Conservation (phyloP, 1,140 invertebrate genomes). For the Trachymyrmex septentrionalis region DNA sequence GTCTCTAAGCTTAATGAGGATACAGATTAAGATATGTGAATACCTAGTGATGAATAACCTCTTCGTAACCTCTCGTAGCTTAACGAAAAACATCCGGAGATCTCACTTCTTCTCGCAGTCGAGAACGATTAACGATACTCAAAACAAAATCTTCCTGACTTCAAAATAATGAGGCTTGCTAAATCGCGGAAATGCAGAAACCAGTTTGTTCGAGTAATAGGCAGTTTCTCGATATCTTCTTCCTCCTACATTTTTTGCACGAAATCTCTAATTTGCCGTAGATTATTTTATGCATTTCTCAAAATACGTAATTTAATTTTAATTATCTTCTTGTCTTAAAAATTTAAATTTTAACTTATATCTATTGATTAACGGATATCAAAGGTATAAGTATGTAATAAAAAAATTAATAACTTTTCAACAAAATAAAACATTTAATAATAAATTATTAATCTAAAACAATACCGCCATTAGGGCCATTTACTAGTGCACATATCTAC, state of each 20-base stretch:
- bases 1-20: constrained; percentile 29
- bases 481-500: constrained; percentile 19
- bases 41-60: constrained; percentile 38
- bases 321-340: not conserved
- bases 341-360: not conserved
- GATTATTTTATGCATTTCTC: not conserved
- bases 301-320: not conserved
- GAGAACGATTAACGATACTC: constrained; percentile 51
- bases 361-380: not conserved
- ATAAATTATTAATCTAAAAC: not conserved
- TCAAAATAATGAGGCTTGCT: constrained; percentile 43
- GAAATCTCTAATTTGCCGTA: not conserved
- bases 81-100: constrained; percentile 43
- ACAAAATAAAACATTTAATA: not conserved
- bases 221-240: constrained; percentile 1
- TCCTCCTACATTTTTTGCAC: not conserved
- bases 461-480: not conserved
- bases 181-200: constrained; percentile 46
- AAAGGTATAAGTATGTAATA: too few relatives aligned
- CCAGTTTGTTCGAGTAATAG: constrained; percentile 24
- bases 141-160: constrained; percentile 40
- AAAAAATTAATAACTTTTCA: not conserved
- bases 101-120: constrained; percentile 24
- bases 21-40: constrained; percentile 47
- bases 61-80: constrained; percentile 31